Evolutionary conservation across 2,888 invertebrate genomes (phyloP).

Genomic region (Mythimna lalbum): DNA sequence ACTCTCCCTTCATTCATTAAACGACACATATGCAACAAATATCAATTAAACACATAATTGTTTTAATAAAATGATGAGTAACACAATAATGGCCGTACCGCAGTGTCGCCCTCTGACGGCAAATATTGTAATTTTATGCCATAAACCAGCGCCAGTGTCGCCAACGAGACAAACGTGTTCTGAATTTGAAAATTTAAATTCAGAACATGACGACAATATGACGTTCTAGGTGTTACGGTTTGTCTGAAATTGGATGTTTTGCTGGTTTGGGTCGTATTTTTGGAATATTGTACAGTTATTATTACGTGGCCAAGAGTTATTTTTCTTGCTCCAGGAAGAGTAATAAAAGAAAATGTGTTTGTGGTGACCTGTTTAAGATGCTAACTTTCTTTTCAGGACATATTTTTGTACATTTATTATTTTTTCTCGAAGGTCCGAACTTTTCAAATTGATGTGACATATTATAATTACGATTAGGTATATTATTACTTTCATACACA

Average conservation of each 20-base stretch:
- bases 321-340: background rate
- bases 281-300: background rate
- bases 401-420: no score
- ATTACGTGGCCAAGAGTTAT: background rate
- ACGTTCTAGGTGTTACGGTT: slow-evolving; percentile 42
- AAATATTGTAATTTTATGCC: slow-evolving; percentile 87
- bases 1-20: background rate
- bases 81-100: slow-evolving; percentile 45
- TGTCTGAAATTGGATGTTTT: slow-evolving; percentile 30
- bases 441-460: no score
- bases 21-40: slow-evolving; percentile 29
- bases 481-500: no score
- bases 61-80: slow-evolving; percentile 60
- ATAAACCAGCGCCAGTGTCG: slow-evolving; percentile 75
- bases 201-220: slow-evolving; percentile 66
- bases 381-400: no score
- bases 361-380: no score
- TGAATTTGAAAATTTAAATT: slow-evolving; percentile 83
- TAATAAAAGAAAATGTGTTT: no score
- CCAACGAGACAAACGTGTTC: slow-evolving; percentile 80
- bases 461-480: no score
- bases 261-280: slow-evolving; percentile 10
- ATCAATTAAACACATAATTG: slow-evolving; percentile 63
- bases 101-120: slow-evolving; percentile 55
- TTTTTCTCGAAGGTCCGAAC: no score